Evolutionary conservation across 1,140 invertebrate species (phyloP).

Genomic region (Globodera rostochiensis): DNA sequence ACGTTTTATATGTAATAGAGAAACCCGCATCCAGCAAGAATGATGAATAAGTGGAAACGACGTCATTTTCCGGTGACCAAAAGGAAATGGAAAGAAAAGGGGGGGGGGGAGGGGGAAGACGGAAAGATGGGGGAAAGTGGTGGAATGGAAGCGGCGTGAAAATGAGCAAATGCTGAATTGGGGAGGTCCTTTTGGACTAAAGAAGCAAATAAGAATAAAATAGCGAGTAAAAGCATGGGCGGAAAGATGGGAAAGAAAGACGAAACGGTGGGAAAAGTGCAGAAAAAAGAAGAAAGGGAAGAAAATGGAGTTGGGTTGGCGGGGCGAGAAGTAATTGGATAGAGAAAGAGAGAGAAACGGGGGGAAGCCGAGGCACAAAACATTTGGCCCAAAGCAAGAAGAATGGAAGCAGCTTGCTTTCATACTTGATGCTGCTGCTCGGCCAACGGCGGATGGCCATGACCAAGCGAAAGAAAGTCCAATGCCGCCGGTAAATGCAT

Average conservation of each 20-base stretch:
- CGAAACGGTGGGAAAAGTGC: background rate
- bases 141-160: background rate
- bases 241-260: background rate
- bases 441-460: too few relatives aligned
- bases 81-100: background rate
- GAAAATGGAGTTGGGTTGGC: background rate
- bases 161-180: background rate
- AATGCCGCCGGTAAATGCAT: background rate
- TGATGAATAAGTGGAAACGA: background rate
- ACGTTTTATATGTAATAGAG: background rate
- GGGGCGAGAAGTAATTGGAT: too few relatives aligned
- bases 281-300: background rate
- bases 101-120: too few relatives aligned
- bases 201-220: too few relatives aligned
- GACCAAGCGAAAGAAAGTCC: background rate
- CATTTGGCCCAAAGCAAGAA: background rate
- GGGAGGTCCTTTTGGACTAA: too few relatives aligned
- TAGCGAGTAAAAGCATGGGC: background rate
- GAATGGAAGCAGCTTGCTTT: background rate
- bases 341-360: background rate
- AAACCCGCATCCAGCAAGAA: background rate
- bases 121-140: background rate
- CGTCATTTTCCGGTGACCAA: slow-evolving; percentile 1
- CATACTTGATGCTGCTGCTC: background rate
- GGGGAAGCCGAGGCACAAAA: background rate